A percentile compares a stretch with the other conserved stretches of the same genome.
Conservation (phyloP, 2,888 invertebrate genomes). For the Sphinx pinastri region DNA sequence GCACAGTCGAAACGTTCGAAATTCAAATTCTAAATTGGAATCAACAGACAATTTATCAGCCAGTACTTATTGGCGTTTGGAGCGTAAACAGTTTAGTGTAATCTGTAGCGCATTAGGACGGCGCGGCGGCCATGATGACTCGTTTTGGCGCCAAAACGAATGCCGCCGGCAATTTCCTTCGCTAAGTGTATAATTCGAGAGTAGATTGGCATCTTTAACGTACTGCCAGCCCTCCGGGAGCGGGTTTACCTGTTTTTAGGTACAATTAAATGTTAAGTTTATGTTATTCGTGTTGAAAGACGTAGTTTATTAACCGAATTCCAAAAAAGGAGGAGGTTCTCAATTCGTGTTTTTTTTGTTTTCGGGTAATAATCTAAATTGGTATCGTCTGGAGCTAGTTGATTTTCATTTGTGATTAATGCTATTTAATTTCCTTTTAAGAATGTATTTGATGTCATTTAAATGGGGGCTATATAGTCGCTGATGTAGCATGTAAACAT, state of each 20-base stretch:
- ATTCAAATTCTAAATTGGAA: slow-evolving; percentile 16
- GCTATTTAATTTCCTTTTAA: too few species aligned
- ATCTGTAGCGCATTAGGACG: slow-evolving; percentile 37
- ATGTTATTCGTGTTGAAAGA: too few species aligned
- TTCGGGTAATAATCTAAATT: too few species aligned
- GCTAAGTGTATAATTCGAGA: slow-evolving; percentile 51
- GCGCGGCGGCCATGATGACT: slow-evolving; percentile 22
- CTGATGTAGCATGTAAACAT: too few species aligned
- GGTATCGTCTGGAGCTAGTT: too few species aligned
- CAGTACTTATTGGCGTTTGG: slow-evolving; percentile 24
- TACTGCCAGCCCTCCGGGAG: slow-evolving; percentile 9
- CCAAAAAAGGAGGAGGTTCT: too few species aligned
- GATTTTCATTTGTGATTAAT: too few species aligned
- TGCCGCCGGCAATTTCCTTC: slow-evolving; percentile 50
- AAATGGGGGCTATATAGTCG: too few species aligned
- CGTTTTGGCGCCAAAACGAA: slow-evolving; percentile 53
- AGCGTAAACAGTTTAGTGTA: slow-evolving; percentile 35
- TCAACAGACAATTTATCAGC: slow-evolving; percentile 23
- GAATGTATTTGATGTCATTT: too few species aligned
- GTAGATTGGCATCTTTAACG: slow-evolving; percentile 39
- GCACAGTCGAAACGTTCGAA: background rate
- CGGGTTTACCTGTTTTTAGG: background rate
- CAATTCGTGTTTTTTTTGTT: too few species aligned
- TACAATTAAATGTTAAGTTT: background rate
- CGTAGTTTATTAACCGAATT: too few species aligned